Evolutionary conservation across 2,888 invertebrate species (phyloP).

Genomic region (Cephus pygmeus): DNA sequence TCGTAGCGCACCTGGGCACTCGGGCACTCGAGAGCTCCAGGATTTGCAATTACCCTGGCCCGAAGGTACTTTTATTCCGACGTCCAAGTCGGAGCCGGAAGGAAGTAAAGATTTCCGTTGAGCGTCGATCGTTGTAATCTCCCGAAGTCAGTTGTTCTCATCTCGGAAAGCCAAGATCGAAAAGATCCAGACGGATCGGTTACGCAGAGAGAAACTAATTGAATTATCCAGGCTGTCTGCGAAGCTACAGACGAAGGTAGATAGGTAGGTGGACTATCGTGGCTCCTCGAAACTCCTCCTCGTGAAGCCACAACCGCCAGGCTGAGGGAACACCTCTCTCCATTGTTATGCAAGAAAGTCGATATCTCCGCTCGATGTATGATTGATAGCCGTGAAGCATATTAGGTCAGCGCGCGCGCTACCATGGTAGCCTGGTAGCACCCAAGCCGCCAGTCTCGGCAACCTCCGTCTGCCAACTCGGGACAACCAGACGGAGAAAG

Average conservation of each 20-base stretch:
- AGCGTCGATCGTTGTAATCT: slow-evolving; percentile 16
- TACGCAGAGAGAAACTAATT: slow-evolving; percentile 14
- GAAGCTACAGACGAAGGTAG: background rate
- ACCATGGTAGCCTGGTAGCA: slow-evolving; percentile 41
- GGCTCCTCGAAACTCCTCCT: too few species aligned
- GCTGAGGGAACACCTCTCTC: slow-evolving; percentile 26
- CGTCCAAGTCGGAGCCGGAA: slow-evolving; percentile 30
- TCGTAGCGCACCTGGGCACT: slow-evolving; percentile 56
- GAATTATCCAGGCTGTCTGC: slow-evolving; percentile 30
- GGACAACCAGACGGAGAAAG: slow-evolving; percentile 43
- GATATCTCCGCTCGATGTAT: slow-evolving; percentile 34
- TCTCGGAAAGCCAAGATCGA: too few species aligned
- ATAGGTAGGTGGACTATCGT: too few species aligned
- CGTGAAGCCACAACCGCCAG: background rate
- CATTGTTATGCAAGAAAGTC: slow-evolving; percentile 42
- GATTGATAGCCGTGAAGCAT: slow-evolving; percentile 54
- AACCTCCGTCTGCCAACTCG: slow-evolving; percentile 25
- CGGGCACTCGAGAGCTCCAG: slow-evolving; percentile 55
- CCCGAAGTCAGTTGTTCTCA: background rate
- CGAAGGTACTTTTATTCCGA: slow-evolving; percentile 38
- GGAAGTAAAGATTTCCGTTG: slow-evolving; percentile 51
- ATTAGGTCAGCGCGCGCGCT: slow-evolving; percentile 45
- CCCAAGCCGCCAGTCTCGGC: slow-evolving; percentile 26
- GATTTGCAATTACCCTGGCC: slow-evolving; percentile 53
- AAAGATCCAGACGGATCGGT: too few species aligned